These are phyloP conservation scores for Eristalis intricaria DNA, from an alignment of 2,888 invertebrate genomes.

Conservation along the genomic window DNA sequence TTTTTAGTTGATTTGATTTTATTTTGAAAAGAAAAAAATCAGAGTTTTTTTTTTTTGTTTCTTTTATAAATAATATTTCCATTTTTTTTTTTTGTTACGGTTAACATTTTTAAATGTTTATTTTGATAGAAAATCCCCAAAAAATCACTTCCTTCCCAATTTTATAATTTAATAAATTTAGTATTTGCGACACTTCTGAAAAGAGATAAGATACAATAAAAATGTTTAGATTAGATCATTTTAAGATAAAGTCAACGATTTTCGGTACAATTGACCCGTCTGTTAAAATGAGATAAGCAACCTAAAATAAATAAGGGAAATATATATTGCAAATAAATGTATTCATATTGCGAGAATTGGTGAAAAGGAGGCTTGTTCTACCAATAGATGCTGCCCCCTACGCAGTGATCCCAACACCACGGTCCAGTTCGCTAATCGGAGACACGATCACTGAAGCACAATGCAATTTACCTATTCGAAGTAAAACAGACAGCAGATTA, in stretches of 20 bases:
- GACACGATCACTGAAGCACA: too few relatives aligned
- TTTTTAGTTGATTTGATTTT: slow-evolving; percentile 28
- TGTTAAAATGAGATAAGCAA: too few relatives aligned
- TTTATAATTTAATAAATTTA: slow-evolving; percentile 63
- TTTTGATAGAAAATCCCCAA: slow-evolving; percentile 64
- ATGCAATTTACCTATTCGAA: too few relatives aligned
- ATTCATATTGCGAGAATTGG: too few relatives aligned
- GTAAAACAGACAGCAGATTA: too few relatives aligned
- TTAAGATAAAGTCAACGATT: not conserved
- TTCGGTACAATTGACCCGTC: not conserved
- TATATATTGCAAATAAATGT: too few relatives aligned
- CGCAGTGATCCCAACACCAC: too few relatives aligned
- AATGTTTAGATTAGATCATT: not conserved
- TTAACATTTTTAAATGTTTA: slow-evolving; percentile 60
- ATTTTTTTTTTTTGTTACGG: not conserved
- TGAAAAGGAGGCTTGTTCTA: too few relatives aligned
- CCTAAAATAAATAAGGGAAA: too few relatives aligned
- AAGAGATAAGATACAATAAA: slow-evolving; percentile 19
- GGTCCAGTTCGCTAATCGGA: too few relatives aligned
- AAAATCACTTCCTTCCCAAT: slow-evolving; percentile 55
- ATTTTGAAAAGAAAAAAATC: not conserved
- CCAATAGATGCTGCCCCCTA: too few relatives aligned
- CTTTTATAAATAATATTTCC: slow-evolving; percentile 22
- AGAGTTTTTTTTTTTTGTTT: slow-evolving; percentile 6
- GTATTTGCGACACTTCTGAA: slow-evolving; percentile 61